A percentile compares a stretch with the other conserved stretches of the same genome.
Conservation (phyloP, 2,888 invertebrate genomes). For the Branchellion lobata region DNA sequence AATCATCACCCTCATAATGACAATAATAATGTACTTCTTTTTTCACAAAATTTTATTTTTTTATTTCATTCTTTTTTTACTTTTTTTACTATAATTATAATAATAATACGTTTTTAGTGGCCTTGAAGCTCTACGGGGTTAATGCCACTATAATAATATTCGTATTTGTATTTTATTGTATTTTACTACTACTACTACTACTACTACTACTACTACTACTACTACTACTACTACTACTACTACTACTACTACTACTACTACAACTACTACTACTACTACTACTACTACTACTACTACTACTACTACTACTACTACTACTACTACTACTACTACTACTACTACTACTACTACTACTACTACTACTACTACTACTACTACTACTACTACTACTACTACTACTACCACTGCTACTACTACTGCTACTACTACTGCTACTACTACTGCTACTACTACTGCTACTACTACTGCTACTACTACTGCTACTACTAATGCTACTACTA, state of each 20-base stretch:
- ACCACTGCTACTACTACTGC: slow-evolving; percentile 38
- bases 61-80: no score
- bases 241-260: slow-evolving; percentile 17
- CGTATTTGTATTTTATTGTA: no score
- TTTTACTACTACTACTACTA: no score
- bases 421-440: slow-evolving; percentile 36
- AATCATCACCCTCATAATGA: no score
- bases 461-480: background rate
- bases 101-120: no score
- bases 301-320: background rate
- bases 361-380: slow-evolving; percentile 44
- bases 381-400: slow-evolving; percentile 44
- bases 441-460: slow-evolving; percentile 22
- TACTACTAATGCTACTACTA: no score
- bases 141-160: no score
- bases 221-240: slow-evolving; percentile 22
- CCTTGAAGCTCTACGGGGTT: no score
- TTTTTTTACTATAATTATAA: no score
- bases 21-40: no score
- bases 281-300: slow-evolving; percentile 11
- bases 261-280: slow-evolving; percentile 32
- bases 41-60: no score
- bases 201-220: slow-evolving; percentile 18
- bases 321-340: background rate
- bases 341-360: slow-evolving; percentile 42